phyloP scores from a whole-genome alignment of 2,113 vertebrate species.

The Anoplopoma fimbria region DNA sequence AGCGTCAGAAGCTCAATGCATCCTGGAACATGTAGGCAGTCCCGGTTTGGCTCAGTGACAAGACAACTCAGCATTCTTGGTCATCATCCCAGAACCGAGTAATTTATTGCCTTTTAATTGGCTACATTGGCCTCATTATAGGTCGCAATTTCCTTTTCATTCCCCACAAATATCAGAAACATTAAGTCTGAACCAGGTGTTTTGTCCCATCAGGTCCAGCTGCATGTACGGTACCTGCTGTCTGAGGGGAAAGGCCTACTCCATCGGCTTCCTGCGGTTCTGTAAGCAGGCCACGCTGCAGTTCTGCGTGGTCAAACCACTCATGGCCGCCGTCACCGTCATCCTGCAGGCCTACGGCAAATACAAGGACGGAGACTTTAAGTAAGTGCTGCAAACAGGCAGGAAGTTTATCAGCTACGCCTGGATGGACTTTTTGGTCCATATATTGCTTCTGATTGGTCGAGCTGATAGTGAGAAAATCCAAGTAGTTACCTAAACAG shows the following conservation, averaged over 20 bases:
- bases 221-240: constrained; percentile 97
- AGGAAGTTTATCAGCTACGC: background rate
- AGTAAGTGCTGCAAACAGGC: constrained; percentile 83
- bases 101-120: too few species aligned
- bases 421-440: too few species aligned
- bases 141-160: too few species aligned
- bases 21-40: too few species aligned
- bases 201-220: constrained; percentile 87
- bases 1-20: too few species aligned
- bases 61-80: too few species aligned
- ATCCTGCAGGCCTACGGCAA: constrained; percentile 96
- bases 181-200: too few species aligned
- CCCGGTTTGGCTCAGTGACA: too few species aligned
- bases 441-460: background rate
- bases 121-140: too few species aligned
- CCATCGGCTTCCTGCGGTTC: constrained; percentile 95
- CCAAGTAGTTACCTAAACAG: background rate
- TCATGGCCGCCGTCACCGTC: constrained; percentile 95
- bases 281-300: constrained; percentile 98
- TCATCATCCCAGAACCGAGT: too few species aligned
- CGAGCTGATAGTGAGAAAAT: background rate
- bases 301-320: constrained; percentile 98
- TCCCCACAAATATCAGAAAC: too few species aligned
- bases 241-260: constrained; percentile 95
- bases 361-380: constrained; percentile 97